These are phyloP conservation scores for Paraescarpia echinospica DNA, from an alignment of 1,140 invertebrate species.

Conservation along the genomic window DNA sequence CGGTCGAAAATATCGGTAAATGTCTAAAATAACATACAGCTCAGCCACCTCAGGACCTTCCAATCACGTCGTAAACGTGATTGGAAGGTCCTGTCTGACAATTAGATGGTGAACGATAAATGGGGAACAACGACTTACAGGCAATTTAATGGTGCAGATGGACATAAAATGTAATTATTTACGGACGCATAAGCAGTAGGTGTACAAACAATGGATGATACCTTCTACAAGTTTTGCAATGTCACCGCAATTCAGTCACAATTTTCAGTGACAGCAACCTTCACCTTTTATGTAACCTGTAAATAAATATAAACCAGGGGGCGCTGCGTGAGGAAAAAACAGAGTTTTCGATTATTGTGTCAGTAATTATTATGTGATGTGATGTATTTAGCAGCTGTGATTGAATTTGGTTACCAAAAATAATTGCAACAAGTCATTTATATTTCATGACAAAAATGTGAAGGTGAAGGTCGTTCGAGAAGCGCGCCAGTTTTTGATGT, in stretches of 20 bases:
- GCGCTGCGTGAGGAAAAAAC: background rate
- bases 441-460: background rate
- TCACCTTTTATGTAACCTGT: background rate
- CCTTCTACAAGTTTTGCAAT: background rate
- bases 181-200: background rate
- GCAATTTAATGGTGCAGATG: background rate
- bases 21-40: background rate
- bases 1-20: background rate
- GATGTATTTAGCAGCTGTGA: background rate
- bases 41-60: background rate
- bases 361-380: background rate
- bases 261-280: background rate
- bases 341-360: background rate
- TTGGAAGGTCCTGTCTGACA: background rate
- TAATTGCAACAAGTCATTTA: no score
- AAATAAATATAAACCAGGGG: conserved; percentile 6
- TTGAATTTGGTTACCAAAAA: no score
- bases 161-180: background rate
- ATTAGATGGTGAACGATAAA: background rate
- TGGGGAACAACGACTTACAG: background rate
- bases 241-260: background rate
- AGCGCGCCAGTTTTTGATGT: background rate
- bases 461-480: background rate
- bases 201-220: background rate
- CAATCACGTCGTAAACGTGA: background rate